These are phyloP conservation scores for Acanthaster planci DNA, from an alignment of 35 echinoderm and acorn worm genomes.

Conservation along the genomic window DNA sequence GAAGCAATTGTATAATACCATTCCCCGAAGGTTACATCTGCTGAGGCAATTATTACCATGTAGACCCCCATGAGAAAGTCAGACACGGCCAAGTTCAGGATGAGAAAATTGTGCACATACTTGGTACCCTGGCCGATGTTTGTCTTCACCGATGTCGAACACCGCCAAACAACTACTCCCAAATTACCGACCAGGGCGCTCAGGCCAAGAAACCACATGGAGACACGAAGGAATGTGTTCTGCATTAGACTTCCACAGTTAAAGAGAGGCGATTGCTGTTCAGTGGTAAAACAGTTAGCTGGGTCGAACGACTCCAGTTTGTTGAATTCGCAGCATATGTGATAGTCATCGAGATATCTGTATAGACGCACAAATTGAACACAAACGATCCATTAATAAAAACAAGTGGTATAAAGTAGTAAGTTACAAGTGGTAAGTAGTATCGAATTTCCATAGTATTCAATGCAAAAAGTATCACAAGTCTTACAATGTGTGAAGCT, in stretches of 20 bases:
- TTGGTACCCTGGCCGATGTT: neutral
- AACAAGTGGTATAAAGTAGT: neutral
- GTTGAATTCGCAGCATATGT: constrained; percentile 36
- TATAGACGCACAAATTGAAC: neutral
- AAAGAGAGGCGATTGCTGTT: constrained; percentile 34
- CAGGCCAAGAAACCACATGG: constrained; percentile 56
- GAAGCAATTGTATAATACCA: constrained; percentile 28
- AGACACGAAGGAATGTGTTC: constrained; percentile 36
- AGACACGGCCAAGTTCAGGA: constrained; percentile 47
- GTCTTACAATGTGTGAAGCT: neutral
- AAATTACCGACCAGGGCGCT: constrained; percentile 60
- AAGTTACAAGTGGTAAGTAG: no score
- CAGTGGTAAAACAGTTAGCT: neutral
- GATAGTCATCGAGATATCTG: constrained; percentile 53
- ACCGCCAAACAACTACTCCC: constrained; percentile 28
- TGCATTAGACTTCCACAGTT: constrained; percentile 50
- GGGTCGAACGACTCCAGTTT: neutral
- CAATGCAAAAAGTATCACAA: neutral
- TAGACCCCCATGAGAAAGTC: constrained; percentile 72
- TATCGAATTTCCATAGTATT: no score
- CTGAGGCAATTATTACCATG: constrained; percentile 45
- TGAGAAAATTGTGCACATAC: constrained; percentile 28
- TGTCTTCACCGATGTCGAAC: neutral
- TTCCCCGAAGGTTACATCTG: constrained; percentile 42
- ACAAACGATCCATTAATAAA: neutral